Evolutionary conservation across 2,888 invertebrate species (phyloP).

Genomic region (Malthinus seriepunctatus): DNA sequence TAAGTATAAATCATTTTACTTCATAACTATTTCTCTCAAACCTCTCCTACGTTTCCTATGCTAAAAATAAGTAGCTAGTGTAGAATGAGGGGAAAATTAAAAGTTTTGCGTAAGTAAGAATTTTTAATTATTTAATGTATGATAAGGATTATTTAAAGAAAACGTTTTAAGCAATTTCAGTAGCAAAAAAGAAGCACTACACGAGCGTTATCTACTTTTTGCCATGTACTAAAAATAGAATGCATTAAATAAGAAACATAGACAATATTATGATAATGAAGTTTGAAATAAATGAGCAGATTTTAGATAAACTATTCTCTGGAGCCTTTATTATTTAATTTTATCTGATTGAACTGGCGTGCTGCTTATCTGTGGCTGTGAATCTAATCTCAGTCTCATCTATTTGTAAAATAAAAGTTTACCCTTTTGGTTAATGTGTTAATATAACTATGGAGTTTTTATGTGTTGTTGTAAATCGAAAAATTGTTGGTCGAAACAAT

Average conservation of each 20-base stretch:
- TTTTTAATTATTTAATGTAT: slow-evolving; percentile 6
- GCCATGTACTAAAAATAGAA: slow-evolving; percentile 19
- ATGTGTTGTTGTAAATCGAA: slow-evolving; percentile 1
- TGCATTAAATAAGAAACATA: slow-evolving; percentile 24
- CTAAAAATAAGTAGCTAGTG: too few relatives aligned
- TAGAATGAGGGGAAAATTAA: not conserved
- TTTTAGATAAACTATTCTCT: slow-evolving; percentile 36
- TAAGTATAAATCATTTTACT: too few relatives aligned
- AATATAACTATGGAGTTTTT: slow-evolving; percentile 5
- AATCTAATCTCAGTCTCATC: slow-evolving; percentile 33
- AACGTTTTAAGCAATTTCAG: slow-evolving; percentile 14
- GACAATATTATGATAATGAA: slow-evolving; percentile 36
- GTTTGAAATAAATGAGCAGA: slow-evolving; percentile 40
- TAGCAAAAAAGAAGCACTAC: slow-evolving; percentile 1
- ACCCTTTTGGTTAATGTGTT: slow-evolving; percentile 14
- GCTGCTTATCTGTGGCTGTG: slow-evolving; percentile 33
- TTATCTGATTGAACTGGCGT: slow-evolving; percentile 41
- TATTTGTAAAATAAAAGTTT: slow-evolving; percentile 23
- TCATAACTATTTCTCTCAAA: too few relatives aligned
- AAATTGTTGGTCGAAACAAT: not conserved
- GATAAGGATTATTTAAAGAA: not conserved
- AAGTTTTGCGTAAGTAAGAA: not conserved
- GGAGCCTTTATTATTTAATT: slow-evolving; percentile 36
- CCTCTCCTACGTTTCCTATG: too few relatives aligned
- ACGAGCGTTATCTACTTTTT: slow-evolving; percentile 2